Percentiles rank a stretch among this genome's conserved stretches.
Conservation (phyloP, 2,113 vertebrate species). For the Ceyx cyanopectus region DNA sequence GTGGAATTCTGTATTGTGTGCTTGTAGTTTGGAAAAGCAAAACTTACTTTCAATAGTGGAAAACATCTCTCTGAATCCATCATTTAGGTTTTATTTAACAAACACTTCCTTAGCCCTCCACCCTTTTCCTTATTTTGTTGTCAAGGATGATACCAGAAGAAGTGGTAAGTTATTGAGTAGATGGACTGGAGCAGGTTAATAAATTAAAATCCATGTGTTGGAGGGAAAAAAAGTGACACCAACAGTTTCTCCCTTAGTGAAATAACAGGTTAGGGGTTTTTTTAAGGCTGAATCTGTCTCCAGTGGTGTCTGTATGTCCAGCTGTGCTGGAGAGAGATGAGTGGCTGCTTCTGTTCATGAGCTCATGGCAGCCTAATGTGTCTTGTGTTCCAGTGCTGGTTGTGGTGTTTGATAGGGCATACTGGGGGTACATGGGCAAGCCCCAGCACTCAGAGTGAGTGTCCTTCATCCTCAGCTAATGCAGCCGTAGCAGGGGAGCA, state of each 20-base stretch:
- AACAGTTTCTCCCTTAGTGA: neutral
- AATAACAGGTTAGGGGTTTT: neutral
- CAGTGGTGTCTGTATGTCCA: neutral
- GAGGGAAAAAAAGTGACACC: neutral
- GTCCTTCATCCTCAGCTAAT: neutral
- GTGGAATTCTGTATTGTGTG: neutral
- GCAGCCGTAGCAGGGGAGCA: neutral
- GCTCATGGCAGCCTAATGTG: neutral
- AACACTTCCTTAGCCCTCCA: neutral
- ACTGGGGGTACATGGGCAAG: neutral
- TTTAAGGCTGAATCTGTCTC: neutral
- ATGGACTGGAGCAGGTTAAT: neutral
- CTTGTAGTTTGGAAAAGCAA: neutral
- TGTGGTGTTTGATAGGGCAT: neutral
- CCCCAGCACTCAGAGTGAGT: neutral
- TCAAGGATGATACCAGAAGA: neutral
- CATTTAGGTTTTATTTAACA: conserved; percentile 8
- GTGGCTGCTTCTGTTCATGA: neutral
- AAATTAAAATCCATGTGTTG: neutral
- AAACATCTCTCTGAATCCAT: conserved; percentile 15
- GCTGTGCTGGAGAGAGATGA: neutral
- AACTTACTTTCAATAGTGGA: neutral
- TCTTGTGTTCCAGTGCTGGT: neutral
- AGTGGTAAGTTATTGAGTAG: neutral
- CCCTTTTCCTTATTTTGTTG: neutral